Conservation (phyloP, 2,113 vertebrate species). For the Nothoprocta perdicaria region DNA sequence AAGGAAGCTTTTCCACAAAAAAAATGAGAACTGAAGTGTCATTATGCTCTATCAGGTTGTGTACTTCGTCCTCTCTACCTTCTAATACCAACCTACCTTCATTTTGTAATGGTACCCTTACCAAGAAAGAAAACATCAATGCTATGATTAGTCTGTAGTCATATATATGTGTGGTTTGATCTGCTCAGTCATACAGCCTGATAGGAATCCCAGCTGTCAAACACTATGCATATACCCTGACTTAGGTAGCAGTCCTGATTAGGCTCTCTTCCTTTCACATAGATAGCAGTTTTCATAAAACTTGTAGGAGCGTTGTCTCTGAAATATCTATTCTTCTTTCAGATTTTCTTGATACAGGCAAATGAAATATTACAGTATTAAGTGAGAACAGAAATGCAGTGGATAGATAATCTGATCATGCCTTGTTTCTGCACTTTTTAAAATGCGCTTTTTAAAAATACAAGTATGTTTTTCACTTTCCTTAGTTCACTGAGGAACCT, state of each 20-base stretch:
- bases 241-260: background rate
- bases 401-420: background rate
- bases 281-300: background rate
- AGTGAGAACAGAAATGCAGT: background rate
- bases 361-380: background rate
- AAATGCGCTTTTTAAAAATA: background rate
- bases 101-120: background rate
- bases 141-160: background rate
- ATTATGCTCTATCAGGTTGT: background rate
- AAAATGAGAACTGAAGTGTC: background rate
- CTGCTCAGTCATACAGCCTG: background rate
- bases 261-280: background rate
- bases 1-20: background rate
- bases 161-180: background rate
- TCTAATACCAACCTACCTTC: background rate
- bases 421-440: background rate
- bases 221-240: background rate
- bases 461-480: slow-evolving; percentile 19
- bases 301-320: background rate
- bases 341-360: background rate
- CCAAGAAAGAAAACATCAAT: background rate
- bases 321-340: background rate
- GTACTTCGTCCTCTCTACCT: background rate
- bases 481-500: background rate
- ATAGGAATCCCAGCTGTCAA: background rate